Evolutionary conservation across 2,888 invertebrate genomes (phyloP), one percentile per base, ranked within the genome.

Genomic region (Apamea anceps): DNA sequence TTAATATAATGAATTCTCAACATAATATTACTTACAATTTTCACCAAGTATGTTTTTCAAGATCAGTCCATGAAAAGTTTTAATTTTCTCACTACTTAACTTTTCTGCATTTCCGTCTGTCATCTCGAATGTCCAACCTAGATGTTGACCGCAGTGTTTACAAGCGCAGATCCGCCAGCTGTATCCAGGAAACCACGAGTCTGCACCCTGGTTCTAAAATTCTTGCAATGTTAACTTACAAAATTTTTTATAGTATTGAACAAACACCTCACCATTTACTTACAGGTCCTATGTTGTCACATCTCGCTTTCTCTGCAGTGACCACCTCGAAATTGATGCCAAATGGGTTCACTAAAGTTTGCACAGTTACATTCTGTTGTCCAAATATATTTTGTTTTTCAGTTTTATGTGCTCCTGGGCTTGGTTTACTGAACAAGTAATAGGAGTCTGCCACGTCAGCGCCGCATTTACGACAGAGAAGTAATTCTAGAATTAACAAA

Each of bases 101-200:
- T 91, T 88, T 28, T 90, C 86, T 70, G 89, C 90, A 72, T 94
- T 92, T 65, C 89, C 89, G 51, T 91, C 88, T 70, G 95, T 87
- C 66, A 94, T 97, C 90, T 97, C 97, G 94, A 97, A 97, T 84
- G 97, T 96, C 97, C 97, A 98, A 68, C 98, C 98, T 62, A 98
- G 93, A 88, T 97, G 97, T 70, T 97, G 95, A 10, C 97, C 97
- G 92, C 98, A 98, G 76, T 97, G 96, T 32, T 97, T 97, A 91
- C 98, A 98, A 67, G 97, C 95, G 89, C 97, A 97, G 76, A 97
- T 96, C 72, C 97, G 96, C 98, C 98, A 98, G 25, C 96, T 96
- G 89, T 97, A 98, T 21, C 98, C 98, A n/a, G 97, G 97, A 92
- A 97, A 98, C 98, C 98, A 98, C 15, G 97, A 97, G 90, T 97